A percentile compares a stretch with the other conserved stretches of the same genome.
Conservation (phyloP, 2,888 invertebrate genomes). For the Apeira syringaria region DNA sequence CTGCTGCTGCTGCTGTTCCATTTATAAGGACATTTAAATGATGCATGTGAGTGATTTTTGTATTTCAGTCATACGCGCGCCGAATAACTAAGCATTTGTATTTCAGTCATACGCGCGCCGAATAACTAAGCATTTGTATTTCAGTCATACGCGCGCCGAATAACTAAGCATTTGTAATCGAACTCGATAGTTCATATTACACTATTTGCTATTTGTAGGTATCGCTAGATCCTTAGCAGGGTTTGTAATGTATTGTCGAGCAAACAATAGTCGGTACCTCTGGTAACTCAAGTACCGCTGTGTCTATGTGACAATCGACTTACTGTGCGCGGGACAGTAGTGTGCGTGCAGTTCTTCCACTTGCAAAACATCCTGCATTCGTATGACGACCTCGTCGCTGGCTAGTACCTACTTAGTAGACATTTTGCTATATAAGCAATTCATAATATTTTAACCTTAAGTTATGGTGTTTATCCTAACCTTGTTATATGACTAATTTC, state of each 20-base stretch:
- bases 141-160: too few relatives aligned
- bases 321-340: conserved; percentile 30
- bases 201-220: too few relatives aligned
- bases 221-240: too few relatives aligned
- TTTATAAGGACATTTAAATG: conserved; percentile 55
- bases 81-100: too few relatives aligned
- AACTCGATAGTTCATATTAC: not conserved
- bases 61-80: not conserved
- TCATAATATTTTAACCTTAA: too few relatives aligned
- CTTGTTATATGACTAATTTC: conserved; percentile 10
- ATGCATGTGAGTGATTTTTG: conserved; percentile 70
- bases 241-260: conserved; percentile 33
- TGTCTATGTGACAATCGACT: conserved; percentile 19
- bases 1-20: conserved; percentile 34
- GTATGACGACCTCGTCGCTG: conserved; percentile 17
- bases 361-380: conserved; percentile 51
- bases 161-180: not conserved
- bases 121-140: too few relatives aligned
- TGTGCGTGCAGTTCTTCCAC: conserved; percentile 31
- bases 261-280: conserved; percentile 39
- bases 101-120: too few relatives aligned
- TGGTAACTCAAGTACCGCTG: conserved; percentile 13
- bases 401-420: too few relatives aligned
- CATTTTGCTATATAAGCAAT: not conserved
- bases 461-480: conserved; percentile 33